Evolutionary conservation across 2,888 invertebrate species (phyloP).

Genomic region (Sinelater perroti): DNA sequence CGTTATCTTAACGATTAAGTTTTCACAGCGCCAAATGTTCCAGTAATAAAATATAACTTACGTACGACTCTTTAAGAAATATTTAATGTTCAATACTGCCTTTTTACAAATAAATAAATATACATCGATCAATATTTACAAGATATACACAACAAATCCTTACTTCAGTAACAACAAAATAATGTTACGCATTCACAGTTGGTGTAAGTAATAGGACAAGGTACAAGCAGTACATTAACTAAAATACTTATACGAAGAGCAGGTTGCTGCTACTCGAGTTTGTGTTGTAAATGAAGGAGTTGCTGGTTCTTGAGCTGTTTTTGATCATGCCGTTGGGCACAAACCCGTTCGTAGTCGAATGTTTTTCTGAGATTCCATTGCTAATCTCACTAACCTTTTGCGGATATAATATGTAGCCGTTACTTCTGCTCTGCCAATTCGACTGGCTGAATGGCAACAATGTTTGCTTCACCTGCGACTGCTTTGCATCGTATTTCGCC

Average conservation of each 20-base stretch:
- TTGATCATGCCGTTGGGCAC: conserved; percentile 42
- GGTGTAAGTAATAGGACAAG: too few relatives aligned
- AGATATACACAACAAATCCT: conserved; percentile 4
- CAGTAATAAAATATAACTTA: conserved; percentile 42
- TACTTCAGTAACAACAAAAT: conserved; percentile 6
- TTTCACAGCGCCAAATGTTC: conserved; percentile 43
- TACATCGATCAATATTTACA: conserved; percentile 25
- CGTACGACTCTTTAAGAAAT: conserved; percentile 26
- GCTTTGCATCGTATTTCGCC: conserved; percentile 76
- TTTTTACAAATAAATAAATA: conserved; percentile 42
- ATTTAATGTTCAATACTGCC: conserved; percentile 36
- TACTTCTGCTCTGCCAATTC: conserved; percentile 68
- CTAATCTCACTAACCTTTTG: conserved; percentile 38
- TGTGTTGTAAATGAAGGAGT: conserved; percentile 50
- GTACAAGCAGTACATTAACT: conserved; percentile 8
- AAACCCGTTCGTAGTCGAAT: conserved; percentile 43
- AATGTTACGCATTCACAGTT: too few relatives aligned
- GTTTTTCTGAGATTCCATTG: conserved; percentile 23
- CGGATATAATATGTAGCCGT: conserved; percentile 80
- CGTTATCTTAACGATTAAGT: conserved; percentile 45
- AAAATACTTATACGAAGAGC: conserved; percentile 48
- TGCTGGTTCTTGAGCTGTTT: conserved; percentile 48
- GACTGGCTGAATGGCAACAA: conserved; percentile 65
- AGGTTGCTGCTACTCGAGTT: conserved; percentile 53
- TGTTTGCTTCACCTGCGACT: conserved; percentile 62